These are phyloP conservation scores for Prosopocoilus inquinatus DNA, from an alignment of 2,888 invertebrate genomes.

Conservation along the genomic window DNA sequence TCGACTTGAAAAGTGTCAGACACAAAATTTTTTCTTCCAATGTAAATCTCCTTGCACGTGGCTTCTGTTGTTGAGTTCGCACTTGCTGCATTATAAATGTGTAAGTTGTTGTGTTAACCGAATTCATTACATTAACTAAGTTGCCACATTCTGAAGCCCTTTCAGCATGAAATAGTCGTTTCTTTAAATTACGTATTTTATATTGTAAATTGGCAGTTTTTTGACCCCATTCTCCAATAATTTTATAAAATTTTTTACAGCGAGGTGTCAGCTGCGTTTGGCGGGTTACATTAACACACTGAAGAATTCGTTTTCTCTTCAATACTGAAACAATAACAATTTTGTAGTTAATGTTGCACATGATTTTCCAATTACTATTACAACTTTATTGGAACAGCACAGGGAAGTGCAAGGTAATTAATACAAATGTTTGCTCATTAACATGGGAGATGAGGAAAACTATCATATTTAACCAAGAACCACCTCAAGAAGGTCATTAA, in stretches of 20 bases:
- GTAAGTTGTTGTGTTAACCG: slow-evolving; percentile 5
- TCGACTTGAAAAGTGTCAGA: background rate
- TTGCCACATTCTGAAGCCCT: background rate
- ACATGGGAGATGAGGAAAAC: no score
- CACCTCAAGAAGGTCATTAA: no score
- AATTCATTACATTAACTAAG: background rate
- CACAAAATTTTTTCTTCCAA: slow-evolving; percentile 15
- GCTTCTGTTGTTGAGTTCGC: slow-evolving; percentile 7
- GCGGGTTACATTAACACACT: background rate
- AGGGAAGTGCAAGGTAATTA: no score
- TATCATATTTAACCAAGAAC: no score
- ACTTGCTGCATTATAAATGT: slow-evolving; percentile 23
- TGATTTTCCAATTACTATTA: no score
- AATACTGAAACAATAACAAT: no score
- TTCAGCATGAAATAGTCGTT: background rate
- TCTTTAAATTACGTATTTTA: background rate
- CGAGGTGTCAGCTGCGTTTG: background rate
- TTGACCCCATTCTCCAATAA: no score
- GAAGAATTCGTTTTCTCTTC: background rate
- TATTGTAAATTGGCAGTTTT: no score
- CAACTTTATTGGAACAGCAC: no score
- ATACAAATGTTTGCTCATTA: no score
- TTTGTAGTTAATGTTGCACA: background rate
- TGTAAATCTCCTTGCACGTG: slow-evolving; percentile 10
- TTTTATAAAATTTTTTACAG: no score